Percentiles rank a stretch among this genome's conserved stretches.
These are phyloP conservation scores for Drosophila prolongata DNA, from an alignment of 2,888 invertebrate species.

Conservation along the genomic window DNA sequence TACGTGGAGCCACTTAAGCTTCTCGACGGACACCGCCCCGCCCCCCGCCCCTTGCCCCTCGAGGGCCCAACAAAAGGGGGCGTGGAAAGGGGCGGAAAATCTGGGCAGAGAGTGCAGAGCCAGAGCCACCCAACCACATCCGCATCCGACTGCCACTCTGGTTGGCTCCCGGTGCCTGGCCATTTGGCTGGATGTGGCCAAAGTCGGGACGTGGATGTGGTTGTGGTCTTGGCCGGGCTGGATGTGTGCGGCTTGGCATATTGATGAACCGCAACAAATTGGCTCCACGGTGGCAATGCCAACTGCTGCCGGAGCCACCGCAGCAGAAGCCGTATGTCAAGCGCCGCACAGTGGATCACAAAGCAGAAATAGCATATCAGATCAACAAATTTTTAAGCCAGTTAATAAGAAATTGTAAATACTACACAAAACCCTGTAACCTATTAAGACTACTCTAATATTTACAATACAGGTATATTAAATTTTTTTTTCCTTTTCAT, in stretches of 20 bases:
- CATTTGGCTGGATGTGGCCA: slow-evolving; percentile 25
- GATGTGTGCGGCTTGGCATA: slow-evolving; percentile 69
- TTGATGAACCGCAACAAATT: slow-evolving; percentile 81
- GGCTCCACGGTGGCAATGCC: slow-evolving; percentile 63
- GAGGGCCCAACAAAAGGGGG: slow-evolving; percentile 10
- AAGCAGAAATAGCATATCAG: not conserved
- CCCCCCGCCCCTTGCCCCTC: slow-evolving; percentile 3
- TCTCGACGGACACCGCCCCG: slow-evolving; percentile 37
- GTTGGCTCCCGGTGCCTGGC: slow-evolving; percentile 31
- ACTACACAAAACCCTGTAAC: too few species aligned
- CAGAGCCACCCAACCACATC: slow-evolving; percentile 40
- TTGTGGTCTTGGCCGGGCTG: slow-evolving; percentile 27
- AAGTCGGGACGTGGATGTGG: slow-evolving; percentile 12
- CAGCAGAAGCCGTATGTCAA: slow-evolving; percentile 33
- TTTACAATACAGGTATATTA: too few species aligned
- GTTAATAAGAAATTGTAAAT: too few species aligned
- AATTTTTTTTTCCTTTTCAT: too few species aligned
- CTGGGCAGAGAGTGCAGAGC: slow-evolving; percentile 40
- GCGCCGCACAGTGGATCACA: slow-evolving; percentile 55
- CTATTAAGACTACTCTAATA: too few species aligned
- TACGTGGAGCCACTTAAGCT: slow-evolving; percentile 76
- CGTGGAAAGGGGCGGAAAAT: slow-evolving; percentile 24
- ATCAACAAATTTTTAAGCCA: not conserved
- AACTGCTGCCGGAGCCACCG: slow-evolving; percentile 18
- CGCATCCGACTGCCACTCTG: slow-evolving; percentile 45